Percentiles rank a stretch among this genome's conserved stretches.
Evolutionary conservation across 2,888 invertebrate species (phyloP).

Genomic region (Teinopalpus imperialis): DNA sequence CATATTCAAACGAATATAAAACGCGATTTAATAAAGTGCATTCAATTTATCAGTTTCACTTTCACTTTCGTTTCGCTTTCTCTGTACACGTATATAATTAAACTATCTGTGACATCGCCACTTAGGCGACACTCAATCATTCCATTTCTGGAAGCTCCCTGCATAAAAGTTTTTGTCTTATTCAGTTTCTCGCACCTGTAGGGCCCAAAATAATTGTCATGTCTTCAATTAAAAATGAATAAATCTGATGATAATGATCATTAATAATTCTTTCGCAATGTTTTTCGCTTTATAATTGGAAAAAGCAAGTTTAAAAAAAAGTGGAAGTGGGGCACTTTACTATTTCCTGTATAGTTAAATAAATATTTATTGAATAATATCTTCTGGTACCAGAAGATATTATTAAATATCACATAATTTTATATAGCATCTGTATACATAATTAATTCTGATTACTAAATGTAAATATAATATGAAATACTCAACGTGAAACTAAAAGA

Average conservation of each 20-base stretch:
- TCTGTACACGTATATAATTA: conserved; percentile 10
- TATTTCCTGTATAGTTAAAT: too few species aligned
- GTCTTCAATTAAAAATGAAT: conserved; percentile 7
- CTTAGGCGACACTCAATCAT: conserved; percentile 18
- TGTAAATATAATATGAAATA: too few species aligned
- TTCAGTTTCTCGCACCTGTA: conserved; percentile 8
- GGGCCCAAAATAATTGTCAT: conserved; percentile 3
- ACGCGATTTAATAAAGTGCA: conserved; percentile 1
- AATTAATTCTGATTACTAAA: too few species aligned
- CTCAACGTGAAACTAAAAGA: too few species aligned
- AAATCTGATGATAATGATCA: background rate
- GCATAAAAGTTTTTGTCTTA: conserved; percentile 3
- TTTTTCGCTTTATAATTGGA: too few species aligned
- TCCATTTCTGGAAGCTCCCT: conserved; percentile 10
- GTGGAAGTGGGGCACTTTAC: too few species aligned
- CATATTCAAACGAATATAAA: too few species aligned
- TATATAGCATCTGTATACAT: too few species aligned
- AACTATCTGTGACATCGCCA: conserved; percentile 17
- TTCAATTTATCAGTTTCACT: conserved; percentile 10
- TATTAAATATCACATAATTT: too few species aligned
- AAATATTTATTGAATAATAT: too few species aligned
- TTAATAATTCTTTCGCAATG: background rate
- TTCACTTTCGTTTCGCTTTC: conserved; percentile 18
- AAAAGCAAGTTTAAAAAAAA: too few species aligned
- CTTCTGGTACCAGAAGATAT: too few species aligned